Percentiles rank a stretch among this genome's conserved stretches.
Conservation (phyloP, 2,113 vertebrate species). For the Speoplatyrhinus poulsoni region DNA sequence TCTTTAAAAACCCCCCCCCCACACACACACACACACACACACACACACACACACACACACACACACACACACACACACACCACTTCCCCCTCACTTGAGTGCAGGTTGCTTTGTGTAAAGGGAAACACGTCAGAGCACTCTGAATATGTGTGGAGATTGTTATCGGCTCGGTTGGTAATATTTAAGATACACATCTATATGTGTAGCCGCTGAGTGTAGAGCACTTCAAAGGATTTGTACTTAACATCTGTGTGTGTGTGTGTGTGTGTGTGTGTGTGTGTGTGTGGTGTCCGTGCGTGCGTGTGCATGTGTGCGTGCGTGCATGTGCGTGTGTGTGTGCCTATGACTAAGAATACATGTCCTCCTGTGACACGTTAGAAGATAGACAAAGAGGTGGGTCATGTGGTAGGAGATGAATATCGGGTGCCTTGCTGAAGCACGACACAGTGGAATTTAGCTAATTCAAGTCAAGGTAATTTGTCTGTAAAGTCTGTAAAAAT, state of each 20-base stretch:
- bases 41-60: neutral
- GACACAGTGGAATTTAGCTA: neutral
- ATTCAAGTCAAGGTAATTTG: neutral
- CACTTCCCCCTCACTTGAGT: slow-evolving; percentile 27
- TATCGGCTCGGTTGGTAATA: slow-evolving; percentile 70
- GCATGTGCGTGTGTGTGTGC: neutral
- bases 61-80: slow-evolving; percentile 1
- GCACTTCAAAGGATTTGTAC: slow-evolving; percentile 56
- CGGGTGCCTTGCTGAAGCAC: slow-evolving; percentile 18
- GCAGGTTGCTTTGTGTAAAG: slow-evolving; percentile 67
- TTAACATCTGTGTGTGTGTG: slow-evolving; percentile 24
- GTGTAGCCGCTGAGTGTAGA: slow-evolving; percentile 60
- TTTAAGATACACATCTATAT: slow-evolving; percentile 72
- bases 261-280: slow-evolving; percentile 27
- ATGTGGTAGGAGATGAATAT: slow-evolving; percentile 10
- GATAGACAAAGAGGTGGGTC: neutral
- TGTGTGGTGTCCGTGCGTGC: neutral
- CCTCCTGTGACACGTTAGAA: slow-evolving; percentile 35
- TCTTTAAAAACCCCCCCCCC: neutral
- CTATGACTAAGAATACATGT: slow-evolving; percentile 17
- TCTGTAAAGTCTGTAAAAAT: neutral
- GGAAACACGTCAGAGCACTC: slow-evolving; percentile 60
- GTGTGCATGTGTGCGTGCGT: neutral
- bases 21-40: neutral
- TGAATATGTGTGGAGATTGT: slow-evolving; percentile 57